These are phyloP conservation scores for Marronus borbonicus DNA, from an alignment of 2,888 invertebrate genomes.

Conservation along the genomic window DNA sequence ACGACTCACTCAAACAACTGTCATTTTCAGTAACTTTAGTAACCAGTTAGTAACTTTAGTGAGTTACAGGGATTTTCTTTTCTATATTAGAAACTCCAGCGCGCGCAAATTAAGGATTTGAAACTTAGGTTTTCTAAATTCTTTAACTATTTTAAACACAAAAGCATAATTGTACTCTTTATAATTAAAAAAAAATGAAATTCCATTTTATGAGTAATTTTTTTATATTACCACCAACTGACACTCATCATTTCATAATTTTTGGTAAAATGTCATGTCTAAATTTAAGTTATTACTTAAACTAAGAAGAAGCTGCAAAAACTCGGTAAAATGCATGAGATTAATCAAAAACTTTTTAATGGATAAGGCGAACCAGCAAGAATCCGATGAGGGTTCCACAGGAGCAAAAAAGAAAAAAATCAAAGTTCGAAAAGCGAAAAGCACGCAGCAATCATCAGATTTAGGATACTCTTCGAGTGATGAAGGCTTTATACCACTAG, in stretches of 20 bases:
- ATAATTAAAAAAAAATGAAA: too few species aligned
- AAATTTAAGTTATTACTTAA: constrained; percentile 53
- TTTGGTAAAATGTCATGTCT: constrained; percentile 54
- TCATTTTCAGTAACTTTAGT: too few species aligned
- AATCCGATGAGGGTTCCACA: constrained; percentile 34
- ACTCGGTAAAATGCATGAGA: constrained; percentile 51
- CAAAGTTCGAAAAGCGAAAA: constrained; percentile 43
- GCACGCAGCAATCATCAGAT: constrained; percentile 30
- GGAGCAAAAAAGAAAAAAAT: constrained; percentile 50
- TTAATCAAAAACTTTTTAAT: constrained; percentile 49
- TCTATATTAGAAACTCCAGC: too few species aligned
- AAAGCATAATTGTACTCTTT: too few species aligned
- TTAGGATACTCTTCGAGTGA: constrained; percentile 51
- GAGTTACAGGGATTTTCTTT: too few species aligned
- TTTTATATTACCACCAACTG: not conserved
- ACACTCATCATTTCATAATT: constrained; percentile 5
- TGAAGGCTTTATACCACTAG: constrained; percentile 64
- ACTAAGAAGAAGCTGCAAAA: constrained; percentile 46
- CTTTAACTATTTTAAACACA: too few species aligned
- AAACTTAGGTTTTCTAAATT: too few species aligned
- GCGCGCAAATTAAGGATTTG: too few species aligned
- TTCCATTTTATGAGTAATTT: too few species aligned
- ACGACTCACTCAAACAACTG: too few species aligned
- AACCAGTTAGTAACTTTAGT: too few species aligned
- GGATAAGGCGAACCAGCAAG: constrained; percentile 44